Base-by-base conservation (phyloP, 2,113 vertebrate genomes). In the Collichthys lucidus region DNA sequence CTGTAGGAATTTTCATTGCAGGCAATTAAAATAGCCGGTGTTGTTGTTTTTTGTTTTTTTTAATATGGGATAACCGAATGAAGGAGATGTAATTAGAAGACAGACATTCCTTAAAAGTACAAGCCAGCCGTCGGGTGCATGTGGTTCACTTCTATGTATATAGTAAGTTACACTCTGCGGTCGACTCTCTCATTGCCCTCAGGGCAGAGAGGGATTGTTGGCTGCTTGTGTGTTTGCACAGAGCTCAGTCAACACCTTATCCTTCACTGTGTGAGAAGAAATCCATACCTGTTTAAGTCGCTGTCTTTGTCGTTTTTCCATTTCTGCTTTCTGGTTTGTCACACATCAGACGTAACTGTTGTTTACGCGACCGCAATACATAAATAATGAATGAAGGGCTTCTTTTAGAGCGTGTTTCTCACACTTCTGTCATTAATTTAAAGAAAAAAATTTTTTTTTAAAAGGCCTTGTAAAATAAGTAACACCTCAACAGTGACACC, bases 81-180 rank as follows among this genome's bases (percentile, higher is more conserved):
- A 70, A 81, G 83, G 49, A 67, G 75, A 72, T 73, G 40, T 91
- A 91, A 91, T 93, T 91, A 88, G 60, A 89, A 82, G 88, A 87
- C 65, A 70, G 76, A 68, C 68, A 69, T 90, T 79, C 86, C 84
- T 82, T 49, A 19, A 77, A 81, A 88, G 81, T 44, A 4, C 63
- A 82, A 82, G 47, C 49, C 86, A 85, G 84, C 83, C 87, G 88
- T 74, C 78, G 77, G 80, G 26, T 0, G 10, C 69, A 55, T n/a
- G 47, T 22, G 2, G 71, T 71, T 66, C 10, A 5, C 61, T 50
- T 73, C 76, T 79, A 44, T 84, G 73, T 65, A 73, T 64, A 40
- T 60, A 46, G 53, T 17, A 44, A 66, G 44, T 56, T 72, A 4
- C 40, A 70, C 61, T 69, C 52, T 82, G 84, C 5, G 79, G 74